A percentile compares a stretch with the other conserved stretches of the same genome.
Evolutionary conservation across 2,888 invertebrate species (phyloP).

Genomic region (Julus scanicus): DNA sequence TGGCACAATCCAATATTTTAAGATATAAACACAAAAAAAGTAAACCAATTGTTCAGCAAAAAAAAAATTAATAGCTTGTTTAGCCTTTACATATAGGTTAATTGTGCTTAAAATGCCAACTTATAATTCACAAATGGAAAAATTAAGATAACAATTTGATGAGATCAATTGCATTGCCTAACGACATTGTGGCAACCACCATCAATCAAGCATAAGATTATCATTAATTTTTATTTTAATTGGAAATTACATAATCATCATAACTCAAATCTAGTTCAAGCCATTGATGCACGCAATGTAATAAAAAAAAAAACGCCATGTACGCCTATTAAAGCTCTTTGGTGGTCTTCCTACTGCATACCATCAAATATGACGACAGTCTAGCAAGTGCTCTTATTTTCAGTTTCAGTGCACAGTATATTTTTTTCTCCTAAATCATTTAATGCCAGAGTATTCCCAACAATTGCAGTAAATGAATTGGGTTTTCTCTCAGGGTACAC

Average conservation of each 20-base stretch:
- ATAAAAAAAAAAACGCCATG: background rate
- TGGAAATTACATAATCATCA: background rate
- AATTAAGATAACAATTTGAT: no score
- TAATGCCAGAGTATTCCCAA: background rate
- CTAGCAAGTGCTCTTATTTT: background rate
- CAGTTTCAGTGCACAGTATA: no score
- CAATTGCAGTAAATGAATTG: background rate
- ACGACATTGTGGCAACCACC: no score
- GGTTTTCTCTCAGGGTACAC: background rate
- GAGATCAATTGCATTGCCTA: no score
- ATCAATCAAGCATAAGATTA: no score
- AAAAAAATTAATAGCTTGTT: no score
- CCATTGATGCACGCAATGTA: background rate
- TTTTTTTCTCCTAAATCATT: background rate
- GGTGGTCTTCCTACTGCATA: background rate
- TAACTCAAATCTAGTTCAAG: background rate
- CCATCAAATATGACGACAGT: background rate
- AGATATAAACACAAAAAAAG: no score
- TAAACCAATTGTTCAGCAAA: no score
- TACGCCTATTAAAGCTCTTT: background rate
- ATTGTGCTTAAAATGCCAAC: background rate
- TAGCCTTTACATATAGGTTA: background rate
- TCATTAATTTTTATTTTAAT: background rate
- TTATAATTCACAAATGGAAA: background rate
- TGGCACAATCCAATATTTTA: no score